Conservation (phyloP, 64 coral and sea anemone genomes). For the Orbicella faveolata region DNA sequence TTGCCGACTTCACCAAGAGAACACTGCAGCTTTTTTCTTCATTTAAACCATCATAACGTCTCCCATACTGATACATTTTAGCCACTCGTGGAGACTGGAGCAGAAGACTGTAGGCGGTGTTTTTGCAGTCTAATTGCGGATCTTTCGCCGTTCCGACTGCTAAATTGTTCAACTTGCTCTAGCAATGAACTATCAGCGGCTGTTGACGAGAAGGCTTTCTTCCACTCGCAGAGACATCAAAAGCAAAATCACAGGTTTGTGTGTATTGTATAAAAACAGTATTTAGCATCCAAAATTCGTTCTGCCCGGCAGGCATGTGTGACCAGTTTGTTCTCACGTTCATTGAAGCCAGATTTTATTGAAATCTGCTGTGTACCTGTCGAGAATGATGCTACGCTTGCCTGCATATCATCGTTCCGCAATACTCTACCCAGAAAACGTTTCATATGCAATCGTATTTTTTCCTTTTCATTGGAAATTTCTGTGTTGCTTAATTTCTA, state of each 20-base stretch:
- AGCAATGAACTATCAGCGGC: neutral
- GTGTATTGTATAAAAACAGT: neutral
- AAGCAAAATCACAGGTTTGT: slow-evolving; percentile 48
- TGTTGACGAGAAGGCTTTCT: slow-evolving; percentile 18
- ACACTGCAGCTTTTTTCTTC: neutral
- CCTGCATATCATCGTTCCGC: neutral
- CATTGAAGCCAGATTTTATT: neutral
- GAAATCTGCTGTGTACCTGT: neutral
- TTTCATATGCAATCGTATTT: neutral
- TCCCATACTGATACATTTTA: neutral
- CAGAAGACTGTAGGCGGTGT: neutral
- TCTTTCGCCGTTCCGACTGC: too few relatives aligned
- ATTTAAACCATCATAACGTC: slow-evolving; percentile 12
- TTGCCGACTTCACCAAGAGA: neutral
- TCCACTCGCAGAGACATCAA: slow-evolving; percentile 25
- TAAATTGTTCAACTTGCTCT: neutral
- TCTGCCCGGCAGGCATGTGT: too few relatives aligned
- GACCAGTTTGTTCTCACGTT: neutral
- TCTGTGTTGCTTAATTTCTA: neutral
- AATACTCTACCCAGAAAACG: neutral
- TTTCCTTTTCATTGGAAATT: neutral
- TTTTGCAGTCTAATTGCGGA: too few relatives aligned
- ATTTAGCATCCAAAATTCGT: neutral
- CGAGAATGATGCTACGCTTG: neutral
- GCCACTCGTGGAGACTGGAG: neutral